A percentile compares a stretch with the other conserved stretches of the same genome.
These are phyloP conservation scores for Cariama cristata DNA, from an alignment of 2,113 vertebrate genomes.

Conservation along the genomic window DNA sequence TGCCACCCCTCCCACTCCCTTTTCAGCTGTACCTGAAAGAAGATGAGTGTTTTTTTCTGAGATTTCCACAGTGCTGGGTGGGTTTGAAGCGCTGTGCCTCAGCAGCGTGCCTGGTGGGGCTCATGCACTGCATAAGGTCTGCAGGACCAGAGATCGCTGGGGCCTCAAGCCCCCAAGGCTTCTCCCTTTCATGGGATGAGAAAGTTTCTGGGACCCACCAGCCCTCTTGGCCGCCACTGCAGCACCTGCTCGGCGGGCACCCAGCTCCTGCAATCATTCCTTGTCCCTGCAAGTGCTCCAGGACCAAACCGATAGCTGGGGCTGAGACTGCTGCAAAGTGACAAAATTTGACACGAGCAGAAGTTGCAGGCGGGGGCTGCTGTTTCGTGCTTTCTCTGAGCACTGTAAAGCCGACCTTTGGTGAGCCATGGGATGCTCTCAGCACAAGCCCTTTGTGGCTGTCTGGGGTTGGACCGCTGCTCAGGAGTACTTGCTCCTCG, in stretches of 20 bases:
- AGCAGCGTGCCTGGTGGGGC: fast-evolving
- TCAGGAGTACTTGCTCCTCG: background rate
- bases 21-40: background rate
- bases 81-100: background rate
- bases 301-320: background rate
- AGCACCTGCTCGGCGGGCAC: too few species aligned
- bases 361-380: background rate
- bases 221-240: background rate
- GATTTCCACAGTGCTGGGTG: background rate
- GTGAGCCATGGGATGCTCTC: background rate
- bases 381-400: background rate
- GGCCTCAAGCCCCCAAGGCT: background rate
- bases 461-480: background rate
- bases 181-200: fast-evolving
- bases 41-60: background rate
- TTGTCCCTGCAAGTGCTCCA: background rate
- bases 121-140: background rate
- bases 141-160: background rate
- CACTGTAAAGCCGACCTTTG: background rate
- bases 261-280: background rate
- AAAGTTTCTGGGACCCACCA: background rate
- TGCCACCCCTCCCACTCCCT: fast-evolving
- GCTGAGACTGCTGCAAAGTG: background rate
- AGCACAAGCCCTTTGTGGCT: background rate
- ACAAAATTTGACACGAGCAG: background rate